Evolutionary conservation across 2,113 vertebrate genomes (phyloP), one percentile per base, ranked within the genome.

Genomic region (Progne subis): DNA sequence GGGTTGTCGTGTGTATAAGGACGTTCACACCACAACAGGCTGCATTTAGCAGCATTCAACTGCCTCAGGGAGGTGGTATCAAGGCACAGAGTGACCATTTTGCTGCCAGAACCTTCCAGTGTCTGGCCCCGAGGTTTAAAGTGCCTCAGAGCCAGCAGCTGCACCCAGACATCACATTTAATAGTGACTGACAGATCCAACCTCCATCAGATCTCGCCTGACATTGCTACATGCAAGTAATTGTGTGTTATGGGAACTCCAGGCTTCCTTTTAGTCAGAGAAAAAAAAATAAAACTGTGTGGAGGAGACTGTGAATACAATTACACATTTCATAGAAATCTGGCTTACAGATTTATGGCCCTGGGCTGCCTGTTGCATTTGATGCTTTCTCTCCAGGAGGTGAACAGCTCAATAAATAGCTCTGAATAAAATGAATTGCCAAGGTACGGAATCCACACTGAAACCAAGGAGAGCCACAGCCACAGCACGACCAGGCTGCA

Each of bases 11-110:
- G 2, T 46, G n/a, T 8, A 2, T 8, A 32, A 57, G n/a, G 67
- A 76, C 0, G 0, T 32, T 86, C 63, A 57, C 26, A 37, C 18
- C 63, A 31, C 1, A 0, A 29, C 28, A 67, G 55, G 60, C 68
- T 55, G 53, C 50, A 28, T 34, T 77, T 32, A 69, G 59, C 82
- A 49, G 57, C 2, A 0, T 18, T 19, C 25, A 21, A 17, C 70
- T 16, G 41, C 56, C 52, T 63, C 16, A 50, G 32, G 26, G 84
- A 91, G 46, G 53, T 47, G 75, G 9, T 16, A 57, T 11, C 71
- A 83, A 65, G 53, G 75, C 71, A 86, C 76, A 74, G 57, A 55
- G 60, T 39, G 17, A 78, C 43, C 15, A 24, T 52, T 85, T 72
- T 64, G 56, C 78, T 87, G 47, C 49, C 56, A 64, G 4, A 92